These are phyloP conservation scores for Eremobia ochroleuca DNA, from an alignment of 2,888 invertebrate species.

Conservation along the genomic window DNA sequence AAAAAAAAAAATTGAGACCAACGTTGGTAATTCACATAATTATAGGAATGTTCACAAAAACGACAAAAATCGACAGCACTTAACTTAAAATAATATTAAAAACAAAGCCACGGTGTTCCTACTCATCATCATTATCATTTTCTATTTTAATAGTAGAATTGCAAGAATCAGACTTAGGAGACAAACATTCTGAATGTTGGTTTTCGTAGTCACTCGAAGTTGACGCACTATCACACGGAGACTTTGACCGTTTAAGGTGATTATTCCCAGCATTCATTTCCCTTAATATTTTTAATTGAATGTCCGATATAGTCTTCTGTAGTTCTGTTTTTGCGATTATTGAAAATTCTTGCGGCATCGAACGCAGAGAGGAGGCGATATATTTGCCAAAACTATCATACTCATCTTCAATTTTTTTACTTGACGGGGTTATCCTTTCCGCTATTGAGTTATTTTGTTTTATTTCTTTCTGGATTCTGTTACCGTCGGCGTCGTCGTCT, in stretches of 20 bases:
- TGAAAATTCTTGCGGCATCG: slow-evolving; percentile 52
- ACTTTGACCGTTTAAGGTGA: background rate
- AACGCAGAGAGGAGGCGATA: slow-evolving; percentile 43
- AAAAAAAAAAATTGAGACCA: background rate
- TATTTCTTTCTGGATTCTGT: slow-evolving; percentile 1
- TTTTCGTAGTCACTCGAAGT: slow-evolving; percentile 22
- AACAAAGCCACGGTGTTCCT: background rate
- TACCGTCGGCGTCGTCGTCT: background rate
- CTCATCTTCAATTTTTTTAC: slow-evolving; percentile 31
- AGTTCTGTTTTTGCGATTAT: slow-evolving; percentile 53
- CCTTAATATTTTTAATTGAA: slow-evolving; percentile 46
- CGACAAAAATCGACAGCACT: too few relatives aligned
- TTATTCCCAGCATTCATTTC: background rate
- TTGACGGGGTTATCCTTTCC: background rate
- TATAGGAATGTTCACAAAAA: background rate
- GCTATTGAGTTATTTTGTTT: background rate
- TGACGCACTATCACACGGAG: background rate
- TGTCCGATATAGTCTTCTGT: slow-evolving; percentile 53
- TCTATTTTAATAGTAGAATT: slow-evolving; percentile 44
- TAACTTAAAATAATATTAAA: background rate
- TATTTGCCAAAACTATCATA: slow-evolving; percentile 56
- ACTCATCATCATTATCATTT: slow-evolving; percentile 25
- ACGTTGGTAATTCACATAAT: background rate
- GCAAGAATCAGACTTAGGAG: slow-evolving; percentile 42
- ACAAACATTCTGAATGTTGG: background rate